Percentiles rank a stretch among this genome's conserved stretches.
phyloP scores from a whole-genome alignment of 1,140 invertebrate genomes.

The Xylocopa sonorina region DNA sequence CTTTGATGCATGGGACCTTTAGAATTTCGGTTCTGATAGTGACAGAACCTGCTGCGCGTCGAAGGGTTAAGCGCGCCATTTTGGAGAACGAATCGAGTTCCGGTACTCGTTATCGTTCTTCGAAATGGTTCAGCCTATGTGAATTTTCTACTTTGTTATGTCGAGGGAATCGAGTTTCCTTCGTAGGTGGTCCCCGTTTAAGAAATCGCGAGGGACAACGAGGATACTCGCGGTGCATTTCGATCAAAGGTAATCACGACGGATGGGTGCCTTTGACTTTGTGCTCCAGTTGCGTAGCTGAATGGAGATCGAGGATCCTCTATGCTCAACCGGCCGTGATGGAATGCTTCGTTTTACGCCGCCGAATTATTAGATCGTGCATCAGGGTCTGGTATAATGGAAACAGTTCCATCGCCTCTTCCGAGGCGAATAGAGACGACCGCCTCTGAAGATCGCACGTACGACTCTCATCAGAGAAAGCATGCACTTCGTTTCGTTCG shows the following conservation, averaged over 20 bases:
- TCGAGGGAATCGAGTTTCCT: not conserved
- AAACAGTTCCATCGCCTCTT: not conserved
- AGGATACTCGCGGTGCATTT: slow-evolving; percentile 1
- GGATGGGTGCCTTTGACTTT: slow-evolving; percentile 14
- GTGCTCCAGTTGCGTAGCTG: slow-evolving; percentile 38
- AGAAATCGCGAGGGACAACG: not conserved
- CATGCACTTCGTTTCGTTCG: not conserved
- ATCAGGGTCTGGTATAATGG: too few relatives aligned
- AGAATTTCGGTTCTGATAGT: too few relatives aligned
- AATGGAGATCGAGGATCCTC: slow-evolving; percentile 20
- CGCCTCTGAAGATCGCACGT: not conserved
- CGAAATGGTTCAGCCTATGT: not conserved
- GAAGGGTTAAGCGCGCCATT: not conserved
- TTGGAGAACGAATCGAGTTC: not conserved
- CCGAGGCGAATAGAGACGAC: not conserved
- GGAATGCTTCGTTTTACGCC: slow-evolving; percentile 19
- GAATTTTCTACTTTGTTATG: not conserved
- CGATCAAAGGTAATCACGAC: slow-evolving; percentile 23
- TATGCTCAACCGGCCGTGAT: slow-evolving; percentile 1
- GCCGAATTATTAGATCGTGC: slow-evolving; percentile 26
- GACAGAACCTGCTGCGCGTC: too few relatives aligned
- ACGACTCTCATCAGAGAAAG: not conserved
- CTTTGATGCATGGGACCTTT: too few relatives aligned
- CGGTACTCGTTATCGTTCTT: not conserved
- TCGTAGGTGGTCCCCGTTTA: not conserved